phyloP scores from a whole-genome alignment of 2,797 vertebrate species.

The Enteromius unitaeniatus region DNA sequence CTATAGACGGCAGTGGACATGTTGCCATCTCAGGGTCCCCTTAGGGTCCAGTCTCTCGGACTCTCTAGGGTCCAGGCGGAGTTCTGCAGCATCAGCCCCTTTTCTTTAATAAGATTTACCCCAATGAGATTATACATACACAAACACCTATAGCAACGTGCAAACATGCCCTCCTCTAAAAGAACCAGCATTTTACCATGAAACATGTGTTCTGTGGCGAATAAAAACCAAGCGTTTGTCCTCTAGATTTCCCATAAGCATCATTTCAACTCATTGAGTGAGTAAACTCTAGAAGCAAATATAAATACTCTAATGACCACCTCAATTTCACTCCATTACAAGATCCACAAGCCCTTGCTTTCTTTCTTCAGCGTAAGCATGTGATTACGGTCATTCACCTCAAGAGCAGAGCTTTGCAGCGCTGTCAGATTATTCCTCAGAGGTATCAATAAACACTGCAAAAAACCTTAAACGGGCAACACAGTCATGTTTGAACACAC shows the following conservation, averaged over 20 bases:
- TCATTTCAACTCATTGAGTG: neutral
- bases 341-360: neutral
- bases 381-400: neutral
- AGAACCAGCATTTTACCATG: neutral
- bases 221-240: neutral
- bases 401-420: neutral
- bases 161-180: neutral
- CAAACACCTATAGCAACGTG: neutral
- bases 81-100: constrained; percentile 57
- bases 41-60: constrained; percentile 53
- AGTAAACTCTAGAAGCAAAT: neutral
- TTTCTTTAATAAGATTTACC: constrained; percentile 74
- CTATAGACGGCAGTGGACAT: neutral
- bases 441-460: constrained; percentile 29
- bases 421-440: neutral
- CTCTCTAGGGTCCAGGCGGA: too few relatives aligned
- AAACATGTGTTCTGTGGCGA: neutral
- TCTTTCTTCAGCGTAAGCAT: neutral
- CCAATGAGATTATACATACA: constrained; percentile 65
- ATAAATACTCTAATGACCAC: neutral
- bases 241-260: neutral
- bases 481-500: constrained; percentile 36
- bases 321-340: constrained; percentile 1
- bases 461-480: constrained; percentile 1
- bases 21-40: constrained; percentile 28